phyloP scores from a whole-genome alignment of 1,140 invertebrate species.

The Bombus polaris region DNA sequence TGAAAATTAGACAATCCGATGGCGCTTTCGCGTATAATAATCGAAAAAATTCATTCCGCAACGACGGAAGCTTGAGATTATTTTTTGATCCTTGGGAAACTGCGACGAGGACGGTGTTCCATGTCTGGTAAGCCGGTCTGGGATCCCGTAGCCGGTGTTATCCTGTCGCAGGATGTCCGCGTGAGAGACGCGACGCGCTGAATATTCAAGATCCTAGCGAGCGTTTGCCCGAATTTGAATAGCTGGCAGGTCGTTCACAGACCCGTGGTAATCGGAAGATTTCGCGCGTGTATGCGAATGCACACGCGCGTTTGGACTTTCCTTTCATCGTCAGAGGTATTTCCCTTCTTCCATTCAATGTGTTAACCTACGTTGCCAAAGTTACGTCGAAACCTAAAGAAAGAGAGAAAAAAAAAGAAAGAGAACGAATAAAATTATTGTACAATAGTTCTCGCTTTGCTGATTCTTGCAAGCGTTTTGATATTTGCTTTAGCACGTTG shows the following conservation, averaged over 20 bases:
- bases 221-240: slow-evolving; percentile 38
- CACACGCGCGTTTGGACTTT: neutral
- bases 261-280: slow-evolving; percentile 33
- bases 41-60: slow-evolving; percentile 23
- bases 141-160: slow-evolving; percentile 3
- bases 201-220: slow-evolving; percentile 49
- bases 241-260: neutral
- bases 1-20: no score
- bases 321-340: neutral
- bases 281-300: slow-evolving; percentile 2
- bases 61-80: slow-evolving; percentile 3
- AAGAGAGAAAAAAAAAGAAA: no score
- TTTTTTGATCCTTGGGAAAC: slow-evolving; percentile 29
- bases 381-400: no score
- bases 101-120: neutral
- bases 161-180: slow-evolving; percentile 3
- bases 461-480: no score
- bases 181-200: slow-evolving; percentile 40
- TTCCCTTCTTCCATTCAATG: neutral
- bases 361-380: neutral
- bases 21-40: no score
- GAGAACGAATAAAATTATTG: no score
- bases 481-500: no score
- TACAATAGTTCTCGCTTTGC: no score
- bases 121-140: neutral